These are phyloP conservation scores for Emydoidea blandingii DNA, from an alignment of 2,797 vertebrate species.

Conservation along the genomic window DNA sequence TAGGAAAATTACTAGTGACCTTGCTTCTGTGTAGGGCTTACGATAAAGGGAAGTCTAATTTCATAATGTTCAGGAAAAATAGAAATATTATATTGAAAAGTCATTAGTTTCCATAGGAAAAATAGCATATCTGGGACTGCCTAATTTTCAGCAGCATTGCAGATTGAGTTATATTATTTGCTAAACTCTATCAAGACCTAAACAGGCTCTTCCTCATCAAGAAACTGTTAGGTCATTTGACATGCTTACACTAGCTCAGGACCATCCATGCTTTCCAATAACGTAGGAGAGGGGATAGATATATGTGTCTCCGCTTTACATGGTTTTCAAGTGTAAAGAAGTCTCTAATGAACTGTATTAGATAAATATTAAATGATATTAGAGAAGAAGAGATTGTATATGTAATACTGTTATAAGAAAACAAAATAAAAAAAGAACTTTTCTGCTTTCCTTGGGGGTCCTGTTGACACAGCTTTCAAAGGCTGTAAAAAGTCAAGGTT, in stretches of 20 bases:
- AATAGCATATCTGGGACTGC: not conserved
- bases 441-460: not conserved
- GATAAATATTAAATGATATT: not conserved
- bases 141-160: not conserved
- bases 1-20: not conserved
- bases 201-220: not conserved
- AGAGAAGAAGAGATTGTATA: not conserved
- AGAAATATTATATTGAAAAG: not conserved
- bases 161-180: not conserved
- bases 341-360: not conserved
- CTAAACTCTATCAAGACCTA: not conserved
- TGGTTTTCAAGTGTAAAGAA: not conserved
- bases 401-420: not conserved
- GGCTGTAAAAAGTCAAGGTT: not conserved
- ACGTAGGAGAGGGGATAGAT: not conserved
- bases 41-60: not conserved
- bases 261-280: not conserved
- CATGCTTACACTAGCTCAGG: not conserved
- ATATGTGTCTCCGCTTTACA: not conserved
- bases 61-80: not conserved
- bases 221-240: not conserved
- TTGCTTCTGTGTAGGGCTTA: not conserved
- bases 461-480: not conserved
- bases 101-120: not conserved
- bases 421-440: not conserved